Conservation (phyloP, 2,113 vertebrate genomes). For the Shinisaurus crocodilurus region DNA sequence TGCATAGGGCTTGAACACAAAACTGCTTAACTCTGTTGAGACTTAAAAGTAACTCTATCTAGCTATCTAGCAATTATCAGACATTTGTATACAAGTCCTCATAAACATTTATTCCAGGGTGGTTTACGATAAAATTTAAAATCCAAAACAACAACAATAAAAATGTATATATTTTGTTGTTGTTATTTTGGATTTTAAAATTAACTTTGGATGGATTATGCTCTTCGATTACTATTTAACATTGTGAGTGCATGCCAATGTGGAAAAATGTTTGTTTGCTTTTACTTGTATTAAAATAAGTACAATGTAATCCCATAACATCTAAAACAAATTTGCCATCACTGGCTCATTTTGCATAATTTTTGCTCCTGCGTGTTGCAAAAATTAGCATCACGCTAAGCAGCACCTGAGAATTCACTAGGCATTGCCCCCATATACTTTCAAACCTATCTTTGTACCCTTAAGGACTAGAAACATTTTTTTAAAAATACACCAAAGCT, state of each 20-base stretch:
- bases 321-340: not conserved
- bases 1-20: no score
- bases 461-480: not conserved
- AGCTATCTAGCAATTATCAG: not conserved
- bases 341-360: not conserved
- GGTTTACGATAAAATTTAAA: not conserved
- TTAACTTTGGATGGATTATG: not conserved
- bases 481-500: not conserved
- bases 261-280: not conserved
- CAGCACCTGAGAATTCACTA: not conserved
- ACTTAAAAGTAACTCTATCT: not conserved
- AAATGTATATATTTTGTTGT: not conserved
- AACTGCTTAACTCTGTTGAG: not conserved
- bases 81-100: no score
- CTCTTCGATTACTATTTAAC: not conserved
- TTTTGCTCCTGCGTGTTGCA: not conserved
- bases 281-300: not conserved
- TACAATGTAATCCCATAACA: not conserved
- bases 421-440: not conserved
- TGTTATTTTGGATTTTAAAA: not conserved
- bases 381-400: not conserved
- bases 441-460: not conserved
- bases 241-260: not conserved
- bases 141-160: not conserved
- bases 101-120: not conserved